Conservation (phyloP, 2,797 vertebrate species). For the Lagocephalus sceleratus region DNA sequence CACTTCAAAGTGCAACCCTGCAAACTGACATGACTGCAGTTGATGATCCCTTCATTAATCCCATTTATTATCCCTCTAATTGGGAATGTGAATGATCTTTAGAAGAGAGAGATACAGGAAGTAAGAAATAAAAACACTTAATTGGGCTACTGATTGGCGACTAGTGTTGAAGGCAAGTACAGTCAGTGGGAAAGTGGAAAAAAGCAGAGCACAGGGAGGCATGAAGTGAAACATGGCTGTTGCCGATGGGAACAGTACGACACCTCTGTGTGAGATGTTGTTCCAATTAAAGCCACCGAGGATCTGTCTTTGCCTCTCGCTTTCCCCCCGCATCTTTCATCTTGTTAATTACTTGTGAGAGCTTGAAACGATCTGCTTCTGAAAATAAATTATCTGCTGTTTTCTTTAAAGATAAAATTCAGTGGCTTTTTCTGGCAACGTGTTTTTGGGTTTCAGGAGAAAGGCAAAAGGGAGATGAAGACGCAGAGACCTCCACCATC, state of each 20-base stretch:
- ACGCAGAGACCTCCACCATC: slow-evolving; percentile 11
- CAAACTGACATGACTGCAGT: slow-evolving; percentile 25
- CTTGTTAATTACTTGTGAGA: slow-evolving; percentile 72
- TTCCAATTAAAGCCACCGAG: slow-evolving; percentile 76
- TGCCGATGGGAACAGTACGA: slow-evolving; percentile 46
- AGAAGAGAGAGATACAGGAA: slow-evolving; percentile 57
- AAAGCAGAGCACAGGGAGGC: slow-evolving; percentile 23
- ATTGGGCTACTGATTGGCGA: slow-evolving; percentile 77
- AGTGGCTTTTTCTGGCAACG: background rate
- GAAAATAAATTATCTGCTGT: slow-evolving; percentile 60
- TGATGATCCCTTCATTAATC: slow-evolving; percentile 50
- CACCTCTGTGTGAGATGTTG: slow-evolving; percentile 65
- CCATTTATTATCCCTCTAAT: slow-evolving; percentile 72
- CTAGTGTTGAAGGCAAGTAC: slow-evolving; percentile 66
- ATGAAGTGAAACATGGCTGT: slow-evolving; percentile 35
- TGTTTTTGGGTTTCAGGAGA: slow-evolving; percentile 9
- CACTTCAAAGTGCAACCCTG: background rate
- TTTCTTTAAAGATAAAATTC: slow-evolving; percentile 7
- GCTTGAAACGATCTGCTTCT: slow-evolving; percentile 64
- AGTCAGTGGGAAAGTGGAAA: slow-evolving; percentile 40
- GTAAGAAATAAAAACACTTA: slow-evolving; percentile 73
- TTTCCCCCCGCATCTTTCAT: slow-evolving; percentile 27
- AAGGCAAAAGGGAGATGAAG: slow-evolving; percentile 12
- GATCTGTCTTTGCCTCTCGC: slow-evolving; percentile 51
- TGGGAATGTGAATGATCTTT: slow-evolving; percentile 67